Conservation (phyloP, 2,888 invertebrate species). For the Folsomia manolachei region DNA sequence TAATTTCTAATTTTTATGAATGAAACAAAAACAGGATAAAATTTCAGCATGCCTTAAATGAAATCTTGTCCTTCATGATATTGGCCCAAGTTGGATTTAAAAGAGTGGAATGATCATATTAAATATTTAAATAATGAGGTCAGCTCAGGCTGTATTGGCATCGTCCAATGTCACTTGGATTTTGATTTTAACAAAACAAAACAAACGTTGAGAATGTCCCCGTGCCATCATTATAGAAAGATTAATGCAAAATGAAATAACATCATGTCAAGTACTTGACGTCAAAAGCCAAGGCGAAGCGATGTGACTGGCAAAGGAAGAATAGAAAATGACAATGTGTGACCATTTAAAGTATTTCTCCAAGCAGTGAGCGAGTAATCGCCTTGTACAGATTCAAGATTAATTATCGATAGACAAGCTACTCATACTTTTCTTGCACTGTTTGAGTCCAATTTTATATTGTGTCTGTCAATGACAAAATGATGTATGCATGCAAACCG, state of each 20-base stretch:
- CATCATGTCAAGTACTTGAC: neutral
- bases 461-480: neutral
- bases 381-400: neutral
- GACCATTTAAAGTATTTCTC: slow-evolving; percentile 1
- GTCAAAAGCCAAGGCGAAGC: neutral
- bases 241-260: neutral
- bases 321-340: neutral
- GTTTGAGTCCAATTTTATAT: neutral
- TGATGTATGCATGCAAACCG: neutral
- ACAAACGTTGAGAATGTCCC: neutral
- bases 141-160: too few species aligned
- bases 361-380: neutral
- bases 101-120: neutral
- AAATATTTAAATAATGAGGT: slow-evolving; percentile 3
- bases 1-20: neutral
- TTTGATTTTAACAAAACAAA: neutral
- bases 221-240: neutral
- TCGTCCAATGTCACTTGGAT: neutral
- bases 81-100: neutral
- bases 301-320: neutral
- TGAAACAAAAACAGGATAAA: neutral
- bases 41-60: neutral
- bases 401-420: slow-evolving; percentile 4
- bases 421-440: neutral
- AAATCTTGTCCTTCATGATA: neutral